phyloP scores from a whole-genome alignment of 2,888 invertebrate genomes.

The Ypsolopha sequella region DNA sequence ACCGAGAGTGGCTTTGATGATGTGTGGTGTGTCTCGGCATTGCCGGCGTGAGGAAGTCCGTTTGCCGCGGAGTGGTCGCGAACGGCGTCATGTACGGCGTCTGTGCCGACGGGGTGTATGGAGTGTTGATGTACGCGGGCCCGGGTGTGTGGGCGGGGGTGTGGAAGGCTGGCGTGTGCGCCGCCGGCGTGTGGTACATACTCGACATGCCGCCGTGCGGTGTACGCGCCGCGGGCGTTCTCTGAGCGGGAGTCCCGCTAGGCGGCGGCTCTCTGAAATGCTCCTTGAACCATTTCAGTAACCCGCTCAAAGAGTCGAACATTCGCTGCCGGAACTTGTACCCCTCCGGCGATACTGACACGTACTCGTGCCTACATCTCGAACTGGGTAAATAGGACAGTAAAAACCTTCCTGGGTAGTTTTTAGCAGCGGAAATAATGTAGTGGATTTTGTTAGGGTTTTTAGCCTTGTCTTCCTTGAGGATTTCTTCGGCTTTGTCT shows the following conservation, averaged over 20 bases:
- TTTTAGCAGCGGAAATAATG: conserved; percentile 85
- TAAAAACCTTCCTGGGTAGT: conserved; percentile 92
- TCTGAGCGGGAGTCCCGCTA: conserved; percentile 76
- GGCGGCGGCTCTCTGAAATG: conserved; percentile 95
- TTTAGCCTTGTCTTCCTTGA: conserved; percentile 91
- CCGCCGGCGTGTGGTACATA: conserved; percentile 69
- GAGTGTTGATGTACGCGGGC: conserved; percentile 83
- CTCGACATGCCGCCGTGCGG: conserved; percentile 68
- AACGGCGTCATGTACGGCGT: conserved; percentile 96
- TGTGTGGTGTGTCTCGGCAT: conserved; percentile 44
- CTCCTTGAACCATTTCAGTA: conserved; percentile 98
- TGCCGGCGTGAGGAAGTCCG: conserved; percentile 56
- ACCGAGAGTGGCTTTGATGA: conserved; percentile 7
- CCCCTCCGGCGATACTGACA: conserved; percentile 93
- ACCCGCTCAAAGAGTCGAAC: conserved; percentile 81
- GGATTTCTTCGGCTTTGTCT: conserved; percentile 88
- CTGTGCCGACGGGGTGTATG: conserved; percentile 92
- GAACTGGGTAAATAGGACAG: conserved; percentile 92
- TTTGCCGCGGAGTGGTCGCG: conserved; percentile 79
- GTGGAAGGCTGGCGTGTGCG: conserved; percentile 73
- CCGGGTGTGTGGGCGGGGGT: conserved; percentile 77
- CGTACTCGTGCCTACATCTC: conserved; percentile 90
- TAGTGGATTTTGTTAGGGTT: conserved; percentile 92
- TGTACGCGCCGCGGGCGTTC: conserved; percentile 79
- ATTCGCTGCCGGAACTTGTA: conserved; percentile 90